A percentile compares a stretch with the other conserved stretches of the same genome.
Evolutionary conservation across 2,888 invertebrate species (phyloP).

Genomic region (Teinopalpus imperialis): DNA sequence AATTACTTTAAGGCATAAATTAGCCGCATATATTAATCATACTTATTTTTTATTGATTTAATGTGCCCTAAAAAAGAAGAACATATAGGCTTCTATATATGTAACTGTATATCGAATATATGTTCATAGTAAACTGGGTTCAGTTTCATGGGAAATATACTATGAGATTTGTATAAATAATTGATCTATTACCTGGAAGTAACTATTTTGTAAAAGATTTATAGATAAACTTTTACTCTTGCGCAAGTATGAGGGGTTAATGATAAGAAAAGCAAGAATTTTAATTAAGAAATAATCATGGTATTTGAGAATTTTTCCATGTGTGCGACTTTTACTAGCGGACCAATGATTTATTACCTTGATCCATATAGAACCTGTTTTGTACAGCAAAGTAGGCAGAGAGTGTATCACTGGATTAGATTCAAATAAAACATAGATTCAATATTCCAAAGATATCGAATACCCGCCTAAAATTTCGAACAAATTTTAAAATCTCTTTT

Average conservation of each 20-base stretch:
- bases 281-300: slow-evolving; percentile 24
- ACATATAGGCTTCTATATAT: no score
- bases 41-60: no score
- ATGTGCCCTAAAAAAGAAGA: no score
- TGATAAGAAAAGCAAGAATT: slow-evolving; percentile 17
- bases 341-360: slow-evolving; percentile 22
- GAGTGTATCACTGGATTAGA: slow-evolving; percentile 10
- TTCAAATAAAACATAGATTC: slow-evolving; percentile 15
- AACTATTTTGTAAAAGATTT: background rate
- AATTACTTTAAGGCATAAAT: slow-evolving; percentile 9
- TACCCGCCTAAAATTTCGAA: no score
- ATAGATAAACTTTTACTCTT: background rate
- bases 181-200: no score
- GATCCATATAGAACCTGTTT: slow-evolving; percentile 26
- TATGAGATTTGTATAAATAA: no score
- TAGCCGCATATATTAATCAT: background rate
- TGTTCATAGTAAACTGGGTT: no score
- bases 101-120: no score
- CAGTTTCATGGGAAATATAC: no score
- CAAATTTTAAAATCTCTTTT: no score
- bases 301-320: slow-evolving; percentile 24
- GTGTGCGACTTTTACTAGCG: slow-evolving; percentile 24
- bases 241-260: no score
- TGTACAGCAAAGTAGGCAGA: slow-evolving; percentile 8
- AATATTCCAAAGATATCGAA: no score